phyloP scores from a whole-genome alignment of 2,113 vertebrate species.

The Campylorhamphus procurvoides region DNA sequence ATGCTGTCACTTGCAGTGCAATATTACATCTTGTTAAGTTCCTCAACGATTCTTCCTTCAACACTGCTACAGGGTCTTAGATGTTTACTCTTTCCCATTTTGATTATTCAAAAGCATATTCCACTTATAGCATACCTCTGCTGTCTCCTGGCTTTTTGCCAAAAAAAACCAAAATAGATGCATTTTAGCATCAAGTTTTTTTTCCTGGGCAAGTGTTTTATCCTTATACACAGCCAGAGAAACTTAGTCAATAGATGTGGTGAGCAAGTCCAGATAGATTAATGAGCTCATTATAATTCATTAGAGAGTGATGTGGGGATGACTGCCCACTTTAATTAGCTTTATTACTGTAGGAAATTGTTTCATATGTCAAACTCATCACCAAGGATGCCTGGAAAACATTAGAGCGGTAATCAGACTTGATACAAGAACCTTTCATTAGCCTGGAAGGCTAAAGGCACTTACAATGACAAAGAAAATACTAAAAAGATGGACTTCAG shows the following conservation, averaged over 20 bases:
- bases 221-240: background rate
- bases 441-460: constrained; percentile 57
- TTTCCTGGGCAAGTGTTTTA: constrained; percentile 5
- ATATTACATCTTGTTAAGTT: background rate
- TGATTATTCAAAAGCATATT: background rate
- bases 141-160: background rate
- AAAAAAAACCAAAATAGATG: background rate
- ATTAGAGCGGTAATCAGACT: constrained; percentile 69
- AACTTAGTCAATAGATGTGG: constrained; percentile 37
- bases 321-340: constrained; percentile 82
- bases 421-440: constrained; percentile 70
- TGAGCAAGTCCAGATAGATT: constrained; percentile 64
- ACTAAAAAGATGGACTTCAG: constrained; percentile 49
- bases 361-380: constrained; percentile 77
- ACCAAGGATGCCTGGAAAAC: constrained; percentile 75
- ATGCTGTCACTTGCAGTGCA: background rate
- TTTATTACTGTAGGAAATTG: constrained; percentile 81
- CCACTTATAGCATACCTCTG: background rate
- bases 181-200: background rate
- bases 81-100: background rate
- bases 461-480: constrained; percentile 47
- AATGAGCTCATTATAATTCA: constrained; percentile 81
- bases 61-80: background rate
- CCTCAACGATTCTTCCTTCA: background rate
- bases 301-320: constrained; percentile 76